phyloP scores from a whole-genome alignment of 1,140 invertebrate genomes.

The Anoplophora glabripennis region DNA sequence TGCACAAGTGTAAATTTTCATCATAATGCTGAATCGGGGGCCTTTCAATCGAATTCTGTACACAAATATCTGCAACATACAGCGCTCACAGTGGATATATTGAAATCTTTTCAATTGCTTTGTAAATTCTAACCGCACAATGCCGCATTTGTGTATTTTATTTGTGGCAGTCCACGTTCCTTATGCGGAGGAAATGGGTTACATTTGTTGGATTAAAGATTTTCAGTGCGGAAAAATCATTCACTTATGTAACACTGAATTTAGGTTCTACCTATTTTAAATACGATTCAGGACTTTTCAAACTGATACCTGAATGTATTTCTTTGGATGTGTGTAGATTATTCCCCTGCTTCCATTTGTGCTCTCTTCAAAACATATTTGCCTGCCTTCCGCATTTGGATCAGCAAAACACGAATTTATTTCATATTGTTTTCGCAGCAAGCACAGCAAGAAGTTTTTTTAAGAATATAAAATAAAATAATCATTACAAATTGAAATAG shows the following conservation, averaged over 20 bases:
- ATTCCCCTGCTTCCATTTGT: no score
- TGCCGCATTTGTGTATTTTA: slow-evolving; percentile 47
- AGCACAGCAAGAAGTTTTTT: no score
- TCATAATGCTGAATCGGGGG: slow-evolving; percentile 45
- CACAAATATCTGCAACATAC: slow-evolving; percentile 47
- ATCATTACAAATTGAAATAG: no score
- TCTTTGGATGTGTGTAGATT: no score
- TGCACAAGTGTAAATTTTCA: slow-evolving; percentile 51
- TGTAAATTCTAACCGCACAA: slow-evolving; percentile 49
- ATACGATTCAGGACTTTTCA: neutral
- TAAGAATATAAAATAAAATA: no score
- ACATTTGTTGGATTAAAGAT: slow-evolving; percentile 46
- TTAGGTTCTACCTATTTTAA: slow-evolving; percentile 10
- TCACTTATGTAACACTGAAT: slow-evolving; percentile 25
- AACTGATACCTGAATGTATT: no score
- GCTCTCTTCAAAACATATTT: no score
- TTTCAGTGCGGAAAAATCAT: slow-evolving; percentile 40
- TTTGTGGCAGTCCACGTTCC: slow-evolving; percentile 44
- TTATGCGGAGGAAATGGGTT: slow-evolving; percentile 44
- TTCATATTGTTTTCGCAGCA: no score
- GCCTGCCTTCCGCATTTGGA: no score
- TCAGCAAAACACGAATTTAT: no score
- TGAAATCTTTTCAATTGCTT: slow-evolving; percentile 50
- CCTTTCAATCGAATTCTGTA: slow-evolving; percentile 44
- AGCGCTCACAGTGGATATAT: slow-evolving; percentile 45